Evolutionary conservation across 2,113 vertebrate genomes (phyloP).

Genomic region (Circaetus cinerascens): DNA sequence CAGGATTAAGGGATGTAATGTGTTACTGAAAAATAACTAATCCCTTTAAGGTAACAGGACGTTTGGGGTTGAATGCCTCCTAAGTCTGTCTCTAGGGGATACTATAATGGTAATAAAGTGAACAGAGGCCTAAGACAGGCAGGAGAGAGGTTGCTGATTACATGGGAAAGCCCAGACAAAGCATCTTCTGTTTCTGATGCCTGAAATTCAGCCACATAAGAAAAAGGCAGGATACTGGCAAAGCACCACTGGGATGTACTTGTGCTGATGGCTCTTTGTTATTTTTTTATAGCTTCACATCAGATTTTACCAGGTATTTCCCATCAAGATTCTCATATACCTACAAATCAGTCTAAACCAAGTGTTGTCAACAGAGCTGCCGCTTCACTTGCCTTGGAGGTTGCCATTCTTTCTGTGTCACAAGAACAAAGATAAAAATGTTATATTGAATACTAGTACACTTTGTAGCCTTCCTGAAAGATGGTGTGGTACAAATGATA

Average conservation of each 20-base stretch:
- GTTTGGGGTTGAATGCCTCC: not conserved
- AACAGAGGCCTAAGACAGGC: conserved; percentile 21
- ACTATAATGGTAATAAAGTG: conserved; percentile 18
- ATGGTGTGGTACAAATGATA: no score
- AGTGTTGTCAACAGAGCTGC: not conserved
- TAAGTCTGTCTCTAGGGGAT: conserved; percentile 23
- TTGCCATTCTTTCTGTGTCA: not conserved
- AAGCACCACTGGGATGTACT: conserved; percentile 14
- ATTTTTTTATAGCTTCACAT: not conserved
- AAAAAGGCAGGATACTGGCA: conserved; percentile 46
- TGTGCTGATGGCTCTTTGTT: conserved; percentile 2
- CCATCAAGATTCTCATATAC: not conserved
- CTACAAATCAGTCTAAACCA: not conserved
- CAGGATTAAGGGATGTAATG: not conserved
- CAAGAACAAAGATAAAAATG: not conserved
- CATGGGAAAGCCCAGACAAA: conserved; percentile 58
- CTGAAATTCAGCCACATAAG: conserved; percentile 20
- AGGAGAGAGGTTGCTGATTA: conserved; percentile 47
- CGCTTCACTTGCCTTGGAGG: not conserved
- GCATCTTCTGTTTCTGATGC: conserved; percentile 42
- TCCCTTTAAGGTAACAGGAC: conserved; percentile 26
- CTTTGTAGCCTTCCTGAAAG: no score
- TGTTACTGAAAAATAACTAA: not conserved
- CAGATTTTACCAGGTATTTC: conserved; percentile 19
- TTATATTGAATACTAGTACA: no score